Conservation (phyloP, 2,888 invertebrate genomes). For the Drosophila melanosoma region DNA sequence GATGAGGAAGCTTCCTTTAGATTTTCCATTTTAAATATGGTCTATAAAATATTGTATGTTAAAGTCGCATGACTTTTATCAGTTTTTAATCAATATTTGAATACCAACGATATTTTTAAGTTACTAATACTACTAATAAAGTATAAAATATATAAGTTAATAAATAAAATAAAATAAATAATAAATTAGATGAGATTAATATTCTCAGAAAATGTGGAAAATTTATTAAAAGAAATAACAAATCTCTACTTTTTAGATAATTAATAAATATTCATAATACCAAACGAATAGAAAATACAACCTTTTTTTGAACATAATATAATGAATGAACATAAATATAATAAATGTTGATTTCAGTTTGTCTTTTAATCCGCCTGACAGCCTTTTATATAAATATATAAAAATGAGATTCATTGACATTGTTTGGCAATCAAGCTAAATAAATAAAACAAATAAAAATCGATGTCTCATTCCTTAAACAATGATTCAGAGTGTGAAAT, state of each 20-base stretch:
- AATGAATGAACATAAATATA: conserved; percentile 6
- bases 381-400: background rate
- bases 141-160: too few relatives aligned
- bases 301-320: too few relatives aligned
- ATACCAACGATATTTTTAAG: too few relatives aligned
- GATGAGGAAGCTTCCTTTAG: too few relatives aligned
- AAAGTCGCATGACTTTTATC: too few relatives aligned
- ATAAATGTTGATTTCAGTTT: conserved; percentile 34
- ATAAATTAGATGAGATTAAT: too few relatives aligned
- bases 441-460: conserved; percentile 67
- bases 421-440: conserved; percentile 65
- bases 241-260: background rate
- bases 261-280: background rate
- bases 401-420: conserved; percentile 23
- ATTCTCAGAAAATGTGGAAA: background rate
- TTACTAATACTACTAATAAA: too few relatives aligned
- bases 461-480: conserved; percentile 28
- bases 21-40: too few relatives aligned
- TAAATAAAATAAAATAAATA: too few relatives aligned
- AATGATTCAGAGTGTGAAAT: background rate
- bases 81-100: too few relatives aligned
- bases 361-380: conserved; percentile 16
- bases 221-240: background rate
- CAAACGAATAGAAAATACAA: conserved; percentile 12
- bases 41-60: too few relatives aligned